These are phyloP conservation scores for Protobothrops flavoviridis DNA, from an alignment of 2,113 vertebrate genomes.

Conservation along the genomic window DNA sequence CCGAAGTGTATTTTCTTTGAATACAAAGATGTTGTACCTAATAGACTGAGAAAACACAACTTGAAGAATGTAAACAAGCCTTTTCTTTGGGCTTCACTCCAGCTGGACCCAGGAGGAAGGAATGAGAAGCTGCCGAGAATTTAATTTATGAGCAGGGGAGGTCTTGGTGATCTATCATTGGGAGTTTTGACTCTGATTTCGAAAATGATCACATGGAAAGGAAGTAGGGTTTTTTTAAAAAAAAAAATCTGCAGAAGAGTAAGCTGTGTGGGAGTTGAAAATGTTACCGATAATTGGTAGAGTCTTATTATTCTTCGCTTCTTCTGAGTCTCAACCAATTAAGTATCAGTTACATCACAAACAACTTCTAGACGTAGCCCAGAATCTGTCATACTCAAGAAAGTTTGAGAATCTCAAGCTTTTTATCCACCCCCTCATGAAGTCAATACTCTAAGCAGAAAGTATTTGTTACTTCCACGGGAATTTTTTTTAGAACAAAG, in stretches of 20 bases:
- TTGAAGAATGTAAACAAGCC: background rate
- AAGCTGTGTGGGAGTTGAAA: background rate
- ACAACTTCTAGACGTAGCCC: background rate
- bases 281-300: background rate
- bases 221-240: background rate
- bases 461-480: background rate
- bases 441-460: background rate
- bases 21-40: background rate
- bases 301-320: background rate
- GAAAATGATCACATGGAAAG: background rate
- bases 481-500: background rate
- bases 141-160: constrained; percentile 18
- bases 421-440: background rate
- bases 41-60: background rate
- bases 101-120: constrained; percentile 5
- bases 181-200: constrained; percentile 14
- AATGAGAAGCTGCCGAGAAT: background rate
- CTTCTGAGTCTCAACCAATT: background rate
- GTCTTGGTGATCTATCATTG: background rate
- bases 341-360: background rate
- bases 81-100: background rate
- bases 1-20: background rate
- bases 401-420: background rate
- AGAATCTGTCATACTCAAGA: background rate
- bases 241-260: constrained; percentile 20